Percentiles rank a stretch among this genome's conserved stretches.
Evolutionary conservation across 2,113 vertebrate genomes (phyloP).

Genomic region (Chloebia gouldiae): DNA sequence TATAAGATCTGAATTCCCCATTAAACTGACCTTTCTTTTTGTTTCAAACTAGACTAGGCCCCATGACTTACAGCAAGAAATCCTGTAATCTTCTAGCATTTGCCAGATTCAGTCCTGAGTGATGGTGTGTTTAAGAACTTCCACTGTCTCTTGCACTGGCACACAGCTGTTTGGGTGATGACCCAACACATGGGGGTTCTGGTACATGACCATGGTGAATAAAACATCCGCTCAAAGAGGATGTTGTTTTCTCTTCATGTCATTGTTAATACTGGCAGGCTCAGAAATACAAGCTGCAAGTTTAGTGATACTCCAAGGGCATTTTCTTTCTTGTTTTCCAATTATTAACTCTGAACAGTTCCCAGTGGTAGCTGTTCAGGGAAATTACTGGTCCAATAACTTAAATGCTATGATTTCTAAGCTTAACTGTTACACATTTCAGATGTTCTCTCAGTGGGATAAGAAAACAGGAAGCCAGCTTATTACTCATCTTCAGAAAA

Average conservation of each 20-base stretch:
- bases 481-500: background rate
- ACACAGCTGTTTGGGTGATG: background rate
- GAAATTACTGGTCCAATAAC: background rate
- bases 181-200: background rate
- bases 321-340: background rate
- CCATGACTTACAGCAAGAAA: background rate
- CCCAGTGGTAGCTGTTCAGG: background rate
- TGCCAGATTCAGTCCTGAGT: background rate
- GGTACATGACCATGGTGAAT: background rate
- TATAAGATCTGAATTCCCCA: background rate
- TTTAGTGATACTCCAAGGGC: background rate
- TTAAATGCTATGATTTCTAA: background rate
- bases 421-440: background rate
- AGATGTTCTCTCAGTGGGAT: background rate
- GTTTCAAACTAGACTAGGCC: background rate
- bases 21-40: background rate
- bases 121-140: background rate
- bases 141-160: background rate
- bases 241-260: background rate
- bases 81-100: background rate
- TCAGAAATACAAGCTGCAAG: background rate
- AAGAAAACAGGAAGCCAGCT: background rate
- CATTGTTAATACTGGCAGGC: background rate
- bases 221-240: background rate
- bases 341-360: background rate